These are phyloP conservation scores for Cairina moschata DNA, from an alignment of 2,113 vertebrate genomes.

Conservation along the genomic window DNA sequence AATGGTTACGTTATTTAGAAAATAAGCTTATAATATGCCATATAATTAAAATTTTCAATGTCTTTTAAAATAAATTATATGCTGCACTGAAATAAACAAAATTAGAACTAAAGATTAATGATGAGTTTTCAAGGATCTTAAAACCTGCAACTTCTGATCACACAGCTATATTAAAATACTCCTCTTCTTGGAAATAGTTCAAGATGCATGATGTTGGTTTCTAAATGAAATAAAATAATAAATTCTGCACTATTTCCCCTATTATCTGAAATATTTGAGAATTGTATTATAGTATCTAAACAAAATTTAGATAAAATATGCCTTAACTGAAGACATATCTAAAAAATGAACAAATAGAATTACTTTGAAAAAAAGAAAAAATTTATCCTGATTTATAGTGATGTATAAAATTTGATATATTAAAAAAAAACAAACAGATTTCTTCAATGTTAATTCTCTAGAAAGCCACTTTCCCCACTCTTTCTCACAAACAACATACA, in stretches of 20 bases:
- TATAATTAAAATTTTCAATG: neutral
- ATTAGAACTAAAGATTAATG: neutral
- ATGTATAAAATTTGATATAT: neutral
- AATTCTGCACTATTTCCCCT: neutral
- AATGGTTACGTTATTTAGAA: neutral
- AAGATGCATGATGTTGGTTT: neutral
- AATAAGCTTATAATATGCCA: neutral
- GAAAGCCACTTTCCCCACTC: neutral
- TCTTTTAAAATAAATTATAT: neutral
- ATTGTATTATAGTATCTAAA: neutral
- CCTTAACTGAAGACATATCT: neutral
- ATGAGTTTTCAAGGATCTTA: neutral
- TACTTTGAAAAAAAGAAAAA: neutral
- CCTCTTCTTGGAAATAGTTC: neutral
- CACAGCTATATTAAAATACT: neutral
- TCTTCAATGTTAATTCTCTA: neutral
- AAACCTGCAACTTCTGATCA: neutral
- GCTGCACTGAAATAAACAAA: neutral
- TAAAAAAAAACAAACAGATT: neutral
- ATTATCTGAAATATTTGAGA: neutral
- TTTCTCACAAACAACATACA: neutral
- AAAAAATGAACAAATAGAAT: neutral
- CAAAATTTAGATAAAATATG: neutral
- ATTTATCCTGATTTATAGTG: neutral
- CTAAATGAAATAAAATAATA: too few species aligned